Conservation (phyloP, 1,140 invertebrate species). For the Drosophila sturtevanti region DNA sequence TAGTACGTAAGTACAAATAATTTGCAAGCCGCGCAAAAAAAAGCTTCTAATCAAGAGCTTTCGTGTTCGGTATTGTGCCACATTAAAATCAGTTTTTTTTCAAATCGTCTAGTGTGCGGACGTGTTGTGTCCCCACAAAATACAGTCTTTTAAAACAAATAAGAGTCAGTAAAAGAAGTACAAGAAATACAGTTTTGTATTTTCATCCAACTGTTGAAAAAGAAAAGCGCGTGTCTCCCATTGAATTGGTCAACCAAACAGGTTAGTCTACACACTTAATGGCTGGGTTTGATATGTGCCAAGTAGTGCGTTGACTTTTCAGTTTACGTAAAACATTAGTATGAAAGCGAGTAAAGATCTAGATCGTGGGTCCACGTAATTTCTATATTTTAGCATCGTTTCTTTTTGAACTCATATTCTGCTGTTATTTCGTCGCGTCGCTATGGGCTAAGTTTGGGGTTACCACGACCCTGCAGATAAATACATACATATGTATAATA, state of each 20-base stretch:
- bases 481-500: no score
- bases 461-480: neutral
- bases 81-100: conserved; percentile 46
- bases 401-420: neutral
- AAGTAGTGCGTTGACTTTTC: conserved; percentile 26
- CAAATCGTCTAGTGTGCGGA: conserved; percentile 48
- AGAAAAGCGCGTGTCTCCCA: conserved; percentile 50
- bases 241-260: conserved; percentile 53
- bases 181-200: conserved; percentile 21
- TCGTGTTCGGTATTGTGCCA: conserved; percentile 44
- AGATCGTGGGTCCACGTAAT: neutral
- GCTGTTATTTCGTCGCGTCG: no score
- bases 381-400: neutral
- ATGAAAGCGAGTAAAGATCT: neutral
- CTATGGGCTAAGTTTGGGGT: neutral
- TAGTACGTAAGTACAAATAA: neutral
- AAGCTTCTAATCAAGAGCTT: conserved; percentile 39
- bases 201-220: conserved; percentile 17
- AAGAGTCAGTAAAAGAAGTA: conserved; percentile 19
- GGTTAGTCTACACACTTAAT: conserved; percentile 43
- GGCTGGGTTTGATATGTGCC: neutral
- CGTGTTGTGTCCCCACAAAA: conserved; percentile 33
- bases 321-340: neutral
- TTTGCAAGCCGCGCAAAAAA: conserved; percentile 2
- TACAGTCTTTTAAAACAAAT: neutral